A percentile compares a stretch with the other conserved stretches of the same genome.
Conservation (phyloP, 2,113 vertebrate species). For the Sorex araneus region DNA sequence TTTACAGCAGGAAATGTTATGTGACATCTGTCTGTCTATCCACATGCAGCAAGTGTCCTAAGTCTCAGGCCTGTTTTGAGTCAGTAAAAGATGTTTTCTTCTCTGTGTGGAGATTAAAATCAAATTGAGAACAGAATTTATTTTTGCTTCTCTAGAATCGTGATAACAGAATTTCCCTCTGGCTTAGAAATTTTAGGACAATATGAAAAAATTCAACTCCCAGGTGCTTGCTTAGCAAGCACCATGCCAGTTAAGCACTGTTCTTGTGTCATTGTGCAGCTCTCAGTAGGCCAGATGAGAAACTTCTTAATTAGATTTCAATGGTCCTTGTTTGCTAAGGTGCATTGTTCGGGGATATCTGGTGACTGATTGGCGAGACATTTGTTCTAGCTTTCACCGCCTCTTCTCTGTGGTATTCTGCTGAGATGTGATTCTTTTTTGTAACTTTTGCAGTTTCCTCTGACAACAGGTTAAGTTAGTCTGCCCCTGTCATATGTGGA, state of each 20-base stretch:
- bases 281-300: conserved; percentile 44
- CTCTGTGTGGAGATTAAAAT: conserved; percentile 37
- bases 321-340: conserved; percentile 69
- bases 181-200: conserved; percentile 71
- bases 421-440: conserved; percentile 60
- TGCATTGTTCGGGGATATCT: conserved; percentile 28
- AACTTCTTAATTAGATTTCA: conserved; percentile 84
- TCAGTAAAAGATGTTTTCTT: conserved; percentile 41
- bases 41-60: neutral
- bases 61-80: conserved; percentile 8
- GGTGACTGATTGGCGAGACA: conserved; percentile 57
- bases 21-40: neutral
- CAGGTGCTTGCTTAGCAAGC: conserved; percentile 60
- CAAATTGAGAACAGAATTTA: conserved; percentile 60
- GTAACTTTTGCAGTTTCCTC: conserved; percentile 69
- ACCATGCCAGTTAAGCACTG: conserved; percentile 62
- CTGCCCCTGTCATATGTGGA: conserved; percentile 67
- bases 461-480: conserved; percentile 77
- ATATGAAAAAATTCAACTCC: conserved; percentile 60
- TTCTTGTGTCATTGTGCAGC: conserved; percentile 36
- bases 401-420: conserved; percentile 59
- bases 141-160: conserved; percentile 59
- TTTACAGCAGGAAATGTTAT: neutral
- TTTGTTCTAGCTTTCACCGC: conserved; percentile 65
- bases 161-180: conserved; percentile 64